phyloP scores from a whole-genome alignment of 2,888 invertebrate species.

The Nomada ruficornis region DNA sequence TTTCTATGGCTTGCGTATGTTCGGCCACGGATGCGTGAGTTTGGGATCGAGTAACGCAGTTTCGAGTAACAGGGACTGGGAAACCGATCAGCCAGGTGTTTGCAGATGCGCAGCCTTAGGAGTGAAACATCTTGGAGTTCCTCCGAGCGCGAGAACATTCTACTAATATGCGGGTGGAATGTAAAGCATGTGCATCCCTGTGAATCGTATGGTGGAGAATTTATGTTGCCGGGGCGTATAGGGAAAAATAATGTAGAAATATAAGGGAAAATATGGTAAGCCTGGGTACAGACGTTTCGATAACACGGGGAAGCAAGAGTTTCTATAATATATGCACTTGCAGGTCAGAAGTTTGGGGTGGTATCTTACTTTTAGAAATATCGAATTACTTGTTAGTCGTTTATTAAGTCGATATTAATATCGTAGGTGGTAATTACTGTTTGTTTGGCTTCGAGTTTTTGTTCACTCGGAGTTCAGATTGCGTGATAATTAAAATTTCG shows the following conservation, averaged over 20 bases:
- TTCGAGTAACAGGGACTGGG: constrained; percentile 1
- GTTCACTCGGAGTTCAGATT: too few relatives aligned
- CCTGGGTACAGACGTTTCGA: too few relatives aligned
- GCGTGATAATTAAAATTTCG: too few relatives aligned
- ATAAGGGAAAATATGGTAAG: neutral
- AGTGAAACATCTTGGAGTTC: constrained; percentile 1
- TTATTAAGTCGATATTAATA: too few relatives aligned
- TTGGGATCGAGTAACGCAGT: neutral
- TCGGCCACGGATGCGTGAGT: neutral
- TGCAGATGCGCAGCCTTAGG: constrained; percentile 4
- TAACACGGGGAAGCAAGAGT: too few relatives aligned
- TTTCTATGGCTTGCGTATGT: neutral
- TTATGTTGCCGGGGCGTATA: neutral
- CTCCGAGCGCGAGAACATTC: constrained; percentile 1
- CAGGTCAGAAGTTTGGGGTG: too few relatives aligned
- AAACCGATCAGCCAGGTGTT: constrained; percentile 21
- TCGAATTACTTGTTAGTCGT: too few relatives aligned
- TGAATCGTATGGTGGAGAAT: neutral
- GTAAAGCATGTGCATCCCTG: neutral
- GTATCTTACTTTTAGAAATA: too few relatives aligned
- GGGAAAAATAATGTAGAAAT: neutral
- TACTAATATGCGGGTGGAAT: constrained; percentile 10
- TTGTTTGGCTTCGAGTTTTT: too few relatives aligned
- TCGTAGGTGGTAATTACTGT: too few relatives aligned
- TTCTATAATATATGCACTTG: too few relatives aligned